Base-by-base conservation (phyloP, 2,113 vertebrate genomes). In the Neoarius graeffei region DNA sequence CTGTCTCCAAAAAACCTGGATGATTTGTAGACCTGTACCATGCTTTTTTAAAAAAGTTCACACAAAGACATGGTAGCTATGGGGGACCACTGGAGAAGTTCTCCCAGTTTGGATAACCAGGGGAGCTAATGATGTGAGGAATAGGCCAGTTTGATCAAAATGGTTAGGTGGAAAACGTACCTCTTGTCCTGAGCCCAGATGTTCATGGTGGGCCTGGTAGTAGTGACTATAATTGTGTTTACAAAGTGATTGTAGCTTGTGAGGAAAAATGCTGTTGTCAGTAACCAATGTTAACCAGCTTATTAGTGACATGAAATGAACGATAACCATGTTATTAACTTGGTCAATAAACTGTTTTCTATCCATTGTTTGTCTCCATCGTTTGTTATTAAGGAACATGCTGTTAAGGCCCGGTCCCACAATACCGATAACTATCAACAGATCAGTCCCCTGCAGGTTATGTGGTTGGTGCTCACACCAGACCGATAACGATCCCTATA, bases 271-370 rank as follows among this genome's bases (percentile, higher is more conserved):
- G 56, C 27, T 81, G 19, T 60, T 11, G 30, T 42, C 76, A 56
- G 76, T 80, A 80, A 60, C 5, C 57, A 81, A 35, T 60, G 80
- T 60, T 35, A 60, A 8, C 57, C 57, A 60, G 56, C 17, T 59
- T 30, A 81, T 81, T 10, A 59, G 30, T 81, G 56, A 60, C 57
- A 60, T 60, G 57, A 81, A 60, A 56, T 80, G 52, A 80, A 80
- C 56, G 76, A 56, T 80, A 56, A 56, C 52, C 2, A 50, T 79
- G 76, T 80, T 80, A 80, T 56, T 80, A 80, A 80, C 13, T 23
- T 60, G 42, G 80, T 60, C 56, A 81, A 81, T 81, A 81, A 81
- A 81, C 57, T 60, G 27, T 60, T 81, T 81, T 81, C 56, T 81
- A 81, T 81, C 30, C 80, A 60, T 42, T 60, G 56, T 81, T 81